Evolutionary conservation across 2,888 invertebrate genomes (phyloP).

Genomic region (Morpho helenor): DNA sequence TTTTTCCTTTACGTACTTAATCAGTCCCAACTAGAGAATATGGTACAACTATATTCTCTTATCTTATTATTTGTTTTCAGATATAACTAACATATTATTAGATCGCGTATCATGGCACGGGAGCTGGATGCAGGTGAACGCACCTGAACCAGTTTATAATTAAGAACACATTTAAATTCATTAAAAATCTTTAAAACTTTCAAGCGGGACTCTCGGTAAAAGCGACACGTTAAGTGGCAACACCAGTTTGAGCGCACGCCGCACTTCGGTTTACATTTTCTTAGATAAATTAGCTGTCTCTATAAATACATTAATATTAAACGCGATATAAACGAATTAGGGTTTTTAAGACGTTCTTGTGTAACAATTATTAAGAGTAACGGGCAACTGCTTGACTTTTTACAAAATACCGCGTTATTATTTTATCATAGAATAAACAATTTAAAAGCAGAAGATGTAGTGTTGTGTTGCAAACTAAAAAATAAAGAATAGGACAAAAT

Average conservation of each 20-base stretch:
- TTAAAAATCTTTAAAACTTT: constrained; percentile 71
- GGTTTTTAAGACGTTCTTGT: too few relatives aligned
- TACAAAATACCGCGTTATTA: too few relatives aligned
- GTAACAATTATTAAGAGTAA: too few relatives aligned
- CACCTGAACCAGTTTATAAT: constrained; percentile 71
- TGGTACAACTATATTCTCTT: background rate
- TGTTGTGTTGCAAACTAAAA: too few relatives aligned
- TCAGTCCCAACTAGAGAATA: too few relatives aligned
- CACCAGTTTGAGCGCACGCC: constrained; percentile 36
- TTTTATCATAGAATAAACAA: too few relatives aligned
- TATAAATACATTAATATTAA: constrained; percentile 17
- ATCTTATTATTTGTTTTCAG: constrained; percentile 20
- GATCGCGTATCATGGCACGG: constrained; percentile 26
- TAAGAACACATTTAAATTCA: constrained; percentile 75
- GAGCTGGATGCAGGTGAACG: constrained; percentile 50
- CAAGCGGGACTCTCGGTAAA: constrained; percentile 33
- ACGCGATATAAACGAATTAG: too few relatives aligned
- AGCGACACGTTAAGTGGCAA: constrained; percentile 36
- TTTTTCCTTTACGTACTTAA: too few relatives aligned
- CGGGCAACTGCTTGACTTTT: too few relatives aligned
- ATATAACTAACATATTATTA: constrained; percentile 26
- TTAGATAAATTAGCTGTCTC: constrained; percentile 21
- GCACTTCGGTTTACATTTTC: constrained; percentile 19
- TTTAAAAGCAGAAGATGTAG: too few relatives aligned
- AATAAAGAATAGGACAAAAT: too few relatives aligned